Evolutionary conservation across 2,888 invertebrate genomes (phyloP), one percentile per base, ranked within the genome.

Genomic region (Trachelus tabidus): DNA sequence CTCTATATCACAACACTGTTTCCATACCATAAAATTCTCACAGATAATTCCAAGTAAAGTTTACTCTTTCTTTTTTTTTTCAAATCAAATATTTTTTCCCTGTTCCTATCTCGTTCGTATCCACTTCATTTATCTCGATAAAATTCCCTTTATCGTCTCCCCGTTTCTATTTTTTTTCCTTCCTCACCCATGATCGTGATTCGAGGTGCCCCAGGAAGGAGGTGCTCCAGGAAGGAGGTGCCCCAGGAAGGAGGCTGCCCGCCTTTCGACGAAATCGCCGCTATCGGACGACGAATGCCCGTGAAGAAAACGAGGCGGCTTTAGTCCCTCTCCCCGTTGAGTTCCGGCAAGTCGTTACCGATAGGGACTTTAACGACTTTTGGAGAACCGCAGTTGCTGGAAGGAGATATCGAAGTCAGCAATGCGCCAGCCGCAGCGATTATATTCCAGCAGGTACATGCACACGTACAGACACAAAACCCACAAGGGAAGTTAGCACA

Each of bases 271-370:
- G 83, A 73, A 83, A 81, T 80, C 80, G 78, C 76, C 75, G 76
- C 78, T 82, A 81, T 81, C 77, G 74, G 69, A 69, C 40, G 77
- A 76, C 69, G 75, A 68, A 68, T 35, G 69, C 76, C 76, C 77
- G 35, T 69, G 34, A 76, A 77, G 79, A 80, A 76, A 79, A 75
- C 75, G 69, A 77, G 76, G 69, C 76, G 77, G 73, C 76, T 75
- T n/a, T 30, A 75, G 71, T 75, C 56, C 75, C 73, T 76, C 78
- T 77, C 69, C 80, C 79, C 77, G 75, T 77, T 75, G 80, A 79
- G 79, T 83, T 82, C 83, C 81, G 78, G 82, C 79, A 83, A 83
- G 82, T 83, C 82, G 82, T 83, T 83, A 83, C 81, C 82, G 82
- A 83, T 83, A 83, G 81, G 78, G 77, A 81, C 81, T 81, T 81